Conservation (phyloP, 1,140 invertebrate genomes). For the Drosophila sp. region DNA sequence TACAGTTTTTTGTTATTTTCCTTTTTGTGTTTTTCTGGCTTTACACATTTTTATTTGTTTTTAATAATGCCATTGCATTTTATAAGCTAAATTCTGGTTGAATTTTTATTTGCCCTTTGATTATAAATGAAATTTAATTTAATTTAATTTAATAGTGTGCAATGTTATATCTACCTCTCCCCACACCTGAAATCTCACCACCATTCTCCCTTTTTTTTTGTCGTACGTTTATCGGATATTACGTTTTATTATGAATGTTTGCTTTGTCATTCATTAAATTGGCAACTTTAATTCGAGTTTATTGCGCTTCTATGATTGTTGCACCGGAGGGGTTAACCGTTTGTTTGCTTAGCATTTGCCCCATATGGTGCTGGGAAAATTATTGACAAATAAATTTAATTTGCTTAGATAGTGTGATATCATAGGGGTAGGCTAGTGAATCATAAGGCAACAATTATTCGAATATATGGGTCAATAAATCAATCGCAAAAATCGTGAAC, state of each 20-base stretch:
- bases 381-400: slow-evolving; percentile 24
- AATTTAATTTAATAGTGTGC: slow-evolving; percentile 36
- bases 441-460: neutral
- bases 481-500: neutral
- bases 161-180: neutral
- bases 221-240: slow-evolving; percentile 31
- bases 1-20: slow-evolving; percentile 34
- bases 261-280: slow-evolving; percentile 49
- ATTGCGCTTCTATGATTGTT: slow-evolving; percentile 37
- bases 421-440: slow-evolving; percentile 24
- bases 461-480: neutral
- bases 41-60: slow-evolving; percentile 58
- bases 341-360: slow-evolving; percentile 14
- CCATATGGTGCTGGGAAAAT: slow-evolving; percentile 7
- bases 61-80: slow-evolving; percentile 62
- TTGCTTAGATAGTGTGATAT: neutral
- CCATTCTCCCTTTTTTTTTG: slow-evolving; percentile 17
- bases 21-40: slow-evolving; percentile 26
- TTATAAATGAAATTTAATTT: slow-evolving; percentile 50
- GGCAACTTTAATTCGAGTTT: slow-evolving; percentile 41
- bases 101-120: slow-evolving; percentile 48
- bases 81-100: slow-evolving; percentile 39
- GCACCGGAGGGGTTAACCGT: slow-evolving; percentile 21
- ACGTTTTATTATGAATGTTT: slow-evolving; percentile 51
- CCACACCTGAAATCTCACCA: neutral